Percentiles rank a stretch among this genome's conserved stretches.
These are phyloP conservation scores for Monopterus albus DNA, from an alignment of 2,113 vertebrate species.

Conservation along the genomic window DNA sequence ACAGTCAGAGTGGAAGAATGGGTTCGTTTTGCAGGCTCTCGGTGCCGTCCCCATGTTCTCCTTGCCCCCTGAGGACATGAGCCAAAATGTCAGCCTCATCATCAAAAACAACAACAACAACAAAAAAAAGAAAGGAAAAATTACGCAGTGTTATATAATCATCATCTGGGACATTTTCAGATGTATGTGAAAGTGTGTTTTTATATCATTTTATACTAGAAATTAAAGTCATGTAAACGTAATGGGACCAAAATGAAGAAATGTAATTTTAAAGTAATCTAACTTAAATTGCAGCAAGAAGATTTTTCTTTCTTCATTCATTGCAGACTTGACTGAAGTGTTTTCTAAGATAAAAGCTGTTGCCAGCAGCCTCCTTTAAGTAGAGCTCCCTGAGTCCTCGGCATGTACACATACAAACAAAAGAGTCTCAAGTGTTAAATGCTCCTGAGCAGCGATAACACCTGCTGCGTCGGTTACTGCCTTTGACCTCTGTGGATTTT, in stretches of 20 bases:
- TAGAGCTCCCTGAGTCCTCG: neutral
- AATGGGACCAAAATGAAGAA: no score
- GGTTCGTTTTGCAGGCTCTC: slow-evolving; percentile 58
- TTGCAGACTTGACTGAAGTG: neutral
- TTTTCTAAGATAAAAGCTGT: slow-evolving; percentile 34
- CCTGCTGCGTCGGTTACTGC: slow-evolving; percentile 23
- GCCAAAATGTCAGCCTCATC: slow-evolving; percentile 72
- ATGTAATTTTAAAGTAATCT: neutral
- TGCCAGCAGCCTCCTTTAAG: slow-evolving; percentile 33
- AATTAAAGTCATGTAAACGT: neutral
- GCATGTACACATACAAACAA: neutral
- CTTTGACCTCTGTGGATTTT: slow-evolving; percentile 37
- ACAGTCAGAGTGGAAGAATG: slow-evolving; percentile 59
- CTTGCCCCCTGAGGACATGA: slow-evolving; percentile 34
- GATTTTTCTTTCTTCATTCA: slow-evolving; percentile 3
- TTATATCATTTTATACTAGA: neutral
- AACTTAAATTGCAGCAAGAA: neutral
- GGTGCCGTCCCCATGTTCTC: slow-evolving; percentile 37
- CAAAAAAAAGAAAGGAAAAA: slow-evolving; percentile 49
- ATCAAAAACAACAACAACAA: slow-evolving; percentile 35
- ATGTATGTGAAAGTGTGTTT: no score
- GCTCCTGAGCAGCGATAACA: slow-evolving; percentile 17
- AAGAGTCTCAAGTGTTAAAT: slow-evolving; percentile 11
- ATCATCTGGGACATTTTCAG: slow-evolving; percentile 41
- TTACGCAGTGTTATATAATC: slow-evolving; percentile 25